Base-by-base conservation (phyloP, 2,113 vertebrate genomes). In the Eptesicus fuscus region DNA sequence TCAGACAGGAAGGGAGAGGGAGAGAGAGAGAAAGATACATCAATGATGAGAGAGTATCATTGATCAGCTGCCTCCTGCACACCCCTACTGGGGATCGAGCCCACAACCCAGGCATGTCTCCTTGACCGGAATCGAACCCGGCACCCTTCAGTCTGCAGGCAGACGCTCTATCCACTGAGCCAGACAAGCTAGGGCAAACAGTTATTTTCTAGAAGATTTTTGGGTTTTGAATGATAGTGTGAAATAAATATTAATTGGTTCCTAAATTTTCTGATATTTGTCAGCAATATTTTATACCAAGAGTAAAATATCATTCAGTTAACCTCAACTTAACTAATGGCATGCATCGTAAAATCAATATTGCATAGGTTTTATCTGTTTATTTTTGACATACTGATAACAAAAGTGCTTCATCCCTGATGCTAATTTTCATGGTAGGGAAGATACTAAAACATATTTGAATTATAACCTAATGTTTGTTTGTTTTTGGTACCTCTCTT, bases 201-300 rank as follows among this genome's bases (percentile, higher is more conserved):
- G 16, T 82, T 84, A 70, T 56, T 78, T 80, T 95, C 51, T 47
- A 53, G 22, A 56, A 91, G 22, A 82, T 71, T 91, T 92, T 92
- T 85, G 9, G 11, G 51, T 86, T 82, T 51, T 25, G 0, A 51
- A 80, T 9, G 7, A 53, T 23, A 65, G 0, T 32, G 7, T 85
- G 28, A 44, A 70, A 63, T 2, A 49, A 61, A 71, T 90, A 90
- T n/a, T 44, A 80, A 87, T 53, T 1, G 0, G 0, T 44, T 14
- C 22, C 53, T 88, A 82, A 79, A 28, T 35, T 51, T 89, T 53
- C 88, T 84, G 35, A 69, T 56, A 73, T 37, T 23, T 94, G 16
- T 78, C 69, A 49, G 4, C 70, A 79, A 61, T 83, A 93, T 83
- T 83, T 79, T 88, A 69, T 37, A 14, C 2, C 25, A 94, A 69